Evolutionary conservation across 2,888 invertebrate species (phyloP).

Genomic region (Acleris laterana): DNA sequence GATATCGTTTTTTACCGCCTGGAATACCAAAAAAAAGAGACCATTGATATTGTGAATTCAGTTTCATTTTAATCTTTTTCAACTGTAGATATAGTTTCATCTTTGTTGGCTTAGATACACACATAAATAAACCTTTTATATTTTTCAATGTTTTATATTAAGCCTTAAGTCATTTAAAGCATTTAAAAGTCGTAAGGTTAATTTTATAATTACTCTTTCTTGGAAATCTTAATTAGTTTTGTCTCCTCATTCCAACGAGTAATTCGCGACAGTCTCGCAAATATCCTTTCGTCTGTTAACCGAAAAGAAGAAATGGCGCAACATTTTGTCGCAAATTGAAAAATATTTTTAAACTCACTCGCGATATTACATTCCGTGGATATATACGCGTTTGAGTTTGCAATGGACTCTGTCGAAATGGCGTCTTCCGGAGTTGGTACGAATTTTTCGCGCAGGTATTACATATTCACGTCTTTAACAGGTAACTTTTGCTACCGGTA

Average conservation of each 20-base stretch:
- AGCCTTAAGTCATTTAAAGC: too few species aligned
- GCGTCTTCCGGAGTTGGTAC: constrained; percentile 1
- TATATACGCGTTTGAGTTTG: constrained; percentile 5
- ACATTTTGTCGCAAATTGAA: constrained; percentile 22
- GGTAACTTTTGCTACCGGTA: too few species aligned
- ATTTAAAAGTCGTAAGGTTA: neutral
- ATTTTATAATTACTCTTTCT: neutral
- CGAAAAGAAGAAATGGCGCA: neutral
- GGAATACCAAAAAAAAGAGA: too few species aligned
- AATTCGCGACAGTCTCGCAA: constrained; percentile 6
- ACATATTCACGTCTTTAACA: too few species aligned
- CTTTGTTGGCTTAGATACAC: too few species aligned
- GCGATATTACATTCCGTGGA: constrained; percentile 16
- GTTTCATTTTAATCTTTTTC: too few species aligned
- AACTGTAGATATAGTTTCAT: too few species aligned
- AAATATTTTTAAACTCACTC: constrained; percentile 20
- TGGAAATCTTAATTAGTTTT: constrained; percentile 12
- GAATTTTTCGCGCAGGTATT: neutral
- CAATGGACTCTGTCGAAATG: neutral
- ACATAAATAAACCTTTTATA: too few species aligned
- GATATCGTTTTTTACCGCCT: too few species aligned
- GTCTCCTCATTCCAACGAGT: constrained; percentile 6
- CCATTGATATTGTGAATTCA: too few species aligned
- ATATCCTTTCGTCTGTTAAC: neutral
- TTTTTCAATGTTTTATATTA: too few species aligned